Evolutionary conservation across 2,888 invertebrate species (phyloP), one percentile per base, ranked within the genome.

Genomic region (Clusia tigrina): DNA sequence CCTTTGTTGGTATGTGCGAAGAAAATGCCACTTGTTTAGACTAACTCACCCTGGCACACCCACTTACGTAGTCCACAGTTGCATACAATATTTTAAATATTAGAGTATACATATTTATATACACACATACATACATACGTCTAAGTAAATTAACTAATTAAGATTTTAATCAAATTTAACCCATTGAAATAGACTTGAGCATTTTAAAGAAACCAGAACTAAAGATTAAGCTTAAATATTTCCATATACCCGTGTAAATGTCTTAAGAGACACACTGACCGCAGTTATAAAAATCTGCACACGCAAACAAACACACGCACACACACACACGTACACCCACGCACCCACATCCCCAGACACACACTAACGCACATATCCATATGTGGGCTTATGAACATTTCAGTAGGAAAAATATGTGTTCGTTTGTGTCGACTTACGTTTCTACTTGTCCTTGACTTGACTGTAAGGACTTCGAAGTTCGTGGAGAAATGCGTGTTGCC

Each of bases 131-230:
- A 42, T 42, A n/a, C n/a, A 42, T 42, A 3, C n/a, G n/a, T 42
- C n/a, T 52, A 52, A 22, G 22, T 3, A 52, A 3, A 12, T 20
- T 42, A 9, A 32, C 12, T 32, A 32, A 32, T 32, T 32, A 5
- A 32, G 6, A 32, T 9, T 32, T 32, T 54, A 63, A 66, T 54
- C 54, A 51, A 38, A 58, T 12, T 58, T 54, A 58, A 25, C 23
- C 55, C 65, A 69, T 67, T 75, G 22, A 51, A 32, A 76, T 73
- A 77, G 76, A 76, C 76, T 74, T 76, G 74, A 76, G 73, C 76
- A 76, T 77, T 76, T 76, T 76, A 73, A 77, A 76, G 73, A 74
- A n/a, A n/a, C n/a, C n/a, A n/a, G n/a, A n/a, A n/a, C n/a, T n/a
- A 74, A 76, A 76, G 71, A 66, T 71, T 70, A 66, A 65, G 52